These are phyloP conservation scores for Lycaena phlaeas DNA, from an alignment of 2,888 invertebrate genomes.

Conservation along the genomic window DNA sequence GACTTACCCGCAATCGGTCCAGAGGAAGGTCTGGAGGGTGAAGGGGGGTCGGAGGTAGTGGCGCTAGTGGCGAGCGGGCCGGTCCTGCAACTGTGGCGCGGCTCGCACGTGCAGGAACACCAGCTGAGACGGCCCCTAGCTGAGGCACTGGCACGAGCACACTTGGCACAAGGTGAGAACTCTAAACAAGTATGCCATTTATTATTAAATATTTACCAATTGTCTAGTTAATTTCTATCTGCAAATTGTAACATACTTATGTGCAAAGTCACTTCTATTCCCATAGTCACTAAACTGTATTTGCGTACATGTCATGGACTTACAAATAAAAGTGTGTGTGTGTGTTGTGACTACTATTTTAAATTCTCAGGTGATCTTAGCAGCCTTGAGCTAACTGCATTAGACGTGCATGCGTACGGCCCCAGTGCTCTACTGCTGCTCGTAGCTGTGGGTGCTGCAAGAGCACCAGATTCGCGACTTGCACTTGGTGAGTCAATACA, in stretches of 20 bases:
- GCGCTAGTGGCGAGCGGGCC: conserved; percentile 78
- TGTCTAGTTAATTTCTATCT: too few species aligned
- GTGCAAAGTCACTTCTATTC: too few species aligned
- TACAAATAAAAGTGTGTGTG: too few species aligned
- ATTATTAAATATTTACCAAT: too few species aligned
- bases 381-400: conserved; percentile 79
- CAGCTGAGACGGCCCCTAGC: conserved; percentile 81
- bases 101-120: conserved; percentile 81
- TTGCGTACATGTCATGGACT: too few species aligned
- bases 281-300: too few species aligned
- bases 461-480: neutral
- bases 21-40: conserved; percentile 54
- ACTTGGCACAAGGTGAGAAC: conserved; percentile 24
- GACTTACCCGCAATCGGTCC: conserved; percentile 53
- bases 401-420: conserved; percentile 83
- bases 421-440: conserved; percentile 9
- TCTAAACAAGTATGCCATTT: too few species aligned
- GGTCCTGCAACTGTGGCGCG: conserved; percentile 87
- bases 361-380: conserved; percentile 64
- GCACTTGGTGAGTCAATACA: neutral
- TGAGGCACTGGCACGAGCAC: conserved; percentile 75
- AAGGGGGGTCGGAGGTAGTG: conserved; percentile 67
- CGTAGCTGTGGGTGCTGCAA: neutral
- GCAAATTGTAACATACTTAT: too few species aligned
- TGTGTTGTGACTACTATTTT: too few species aligned